Percentiles rank a stretch among this genome's conserved stretches.
phyloP scores from a whole-genome alignment of 2,888 invertebrate species.

The Aphodius sticticus region DNA sequence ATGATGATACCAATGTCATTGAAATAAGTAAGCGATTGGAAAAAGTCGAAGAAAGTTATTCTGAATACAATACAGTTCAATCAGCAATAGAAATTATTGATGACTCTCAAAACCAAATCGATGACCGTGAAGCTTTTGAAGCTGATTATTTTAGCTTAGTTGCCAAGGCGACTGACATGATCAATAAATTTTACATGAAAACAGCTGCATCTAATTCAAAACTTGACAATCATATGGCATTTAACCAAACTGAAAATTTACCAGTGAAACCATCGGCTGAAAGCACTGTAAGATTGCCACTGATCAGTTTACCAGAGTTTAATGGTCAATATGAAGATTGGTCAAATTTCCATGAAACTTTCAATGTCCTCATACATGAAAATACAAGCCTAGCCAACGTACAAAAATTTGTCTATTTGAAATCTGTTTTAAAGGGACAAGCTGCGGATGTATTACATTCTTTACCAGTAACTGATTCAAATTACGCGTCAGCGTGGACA shows the following conservation, averaged over 20 bases:
- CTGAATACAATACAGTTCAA: background rate
- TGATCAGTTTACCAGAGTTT: constrained; percentile 24
- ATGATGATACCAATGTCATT: background rate
- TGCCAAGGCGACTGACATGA: background rate
- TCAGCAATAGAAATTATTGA: background rate
- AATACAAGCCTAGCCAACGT: constrained; percentile 12
- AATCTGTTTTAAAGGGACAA: background rate
- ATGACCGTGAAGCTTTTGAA: background rate
- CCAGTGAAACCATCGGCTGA: background rate
- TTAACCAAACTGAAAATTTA: background rate
- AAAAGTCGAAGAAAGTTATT: constrained; percentile 4
- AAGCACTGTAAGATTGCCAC: constrained; percentile 19
- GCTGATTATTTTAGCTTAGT: constrained; percentile 4
- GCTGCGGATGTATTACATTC: constrained; percentile 9
- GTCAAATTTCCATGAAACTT: constrained; percentile 12
- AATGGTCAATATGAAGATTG: constrained; percentile 26
- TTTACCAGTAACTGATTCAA: constrained; percentile 11
- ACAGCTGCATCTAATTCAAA: background rate
- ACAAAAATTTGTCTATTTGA: constrained; percentile 12
- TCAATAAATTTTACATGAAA: background rate
- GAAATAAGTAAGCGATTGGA: background rate
- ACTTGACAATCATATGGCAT: background rate
- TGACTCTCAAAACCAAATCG: background rate
- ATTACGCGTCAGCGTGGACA: constrained; percentile 23
- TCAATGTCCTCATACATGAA: constrained; percentile 9